These are phyloP conservation scores for Cygnus buccinator DNA, from an alignment of 2,113 vertebrate genomes.

Conservation along the genomic window DNA sequence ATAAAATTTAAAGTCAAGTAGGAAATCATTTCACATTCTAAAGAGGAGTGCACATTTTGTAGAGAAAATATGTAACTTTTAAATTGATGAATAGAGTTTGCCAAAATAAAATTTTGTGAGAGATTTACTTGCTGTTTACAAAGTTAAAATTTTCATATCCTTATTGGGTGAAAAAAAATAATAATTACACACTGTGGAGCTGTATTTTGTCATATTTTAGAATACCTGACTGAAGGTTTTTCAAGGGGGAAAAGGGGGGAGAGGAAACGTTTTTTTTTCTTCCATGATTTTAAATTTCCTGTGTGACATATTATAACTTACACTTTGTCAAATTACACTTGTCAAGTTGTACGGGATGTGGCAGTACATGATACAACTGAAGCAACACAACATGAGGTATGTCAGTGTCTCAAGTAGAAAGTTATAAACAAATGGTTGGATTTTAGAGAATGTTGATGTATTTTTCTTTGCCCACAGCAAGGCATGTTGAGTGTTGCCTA, in stretches of 20 bases:
- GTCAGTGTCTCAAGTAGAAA: background rate
- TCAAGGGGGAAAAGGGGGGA: too few relatives aligned
- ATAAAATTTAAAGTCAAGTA: background rate
- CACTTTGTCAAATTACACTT: background rate
- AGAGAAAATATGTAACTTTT: background rate
- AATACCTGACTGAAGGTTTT: background rate
- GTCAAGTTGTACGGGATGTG: background rate
- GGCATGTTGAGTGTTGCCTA: background rate
- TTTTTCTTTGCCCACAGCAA: background rate
- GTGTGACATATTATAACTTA: background rate
- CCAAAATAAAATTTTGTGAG: background rate
- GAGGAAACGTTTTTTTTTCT: background rate
- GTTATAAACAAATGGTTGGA: background rate
- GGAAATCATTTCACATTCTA: background rate
- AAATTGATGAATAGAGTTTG: background rate
- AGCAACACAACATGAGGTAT: background rate
- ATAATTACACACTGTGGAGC: background rate
- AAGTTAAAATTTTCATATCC: background rate
- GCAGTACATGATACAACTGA: background rate
- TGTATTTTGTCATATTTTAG: background rate
- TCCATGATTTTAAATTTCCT: background rate
- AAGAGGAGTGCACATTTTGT: background rate
- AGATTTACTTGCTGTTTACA: background rate
- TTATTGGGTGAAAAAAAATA: background rate
- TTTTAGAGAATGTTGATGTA: background rate